Base-by-base conservation (phyloP, 2,888 invertebrate genomes). In the Leptopterna dolabrata region DNA sequence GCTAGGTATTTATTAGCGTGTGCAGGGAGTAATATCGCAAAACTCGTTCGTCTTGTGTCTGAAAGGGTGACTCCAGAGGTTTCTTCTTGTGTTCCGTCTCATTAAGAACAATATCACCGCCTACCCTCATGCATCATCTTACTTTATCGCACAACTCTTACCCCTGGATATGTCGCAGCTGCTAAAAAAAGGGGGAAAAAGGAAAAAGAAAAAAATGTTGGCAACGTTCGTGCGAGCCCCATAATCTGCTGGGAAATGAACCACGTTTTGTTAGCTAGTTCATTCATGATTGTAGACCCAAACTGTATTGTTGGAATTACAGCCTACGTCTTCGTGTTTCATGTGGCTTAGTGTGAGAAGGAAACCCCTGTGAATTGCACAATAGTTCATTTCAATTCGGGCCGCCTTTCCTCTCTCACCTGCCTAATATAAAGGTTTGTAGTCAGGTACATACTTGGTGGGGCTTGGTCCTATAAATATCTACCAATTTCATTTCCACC, bases 31-130 rank as follows among this genome's bases (percentile, higher is more conserved):
- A 30, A 19, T 76, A 76, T 76, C 76, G 76, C 76, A 29, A 76
- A 30, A 76, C 76, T 76, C 76, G 36, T 76, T 76, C 76, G 24
- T 76, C 76, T 36, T 76, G 63, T 63, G 63, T 24, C 24, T 63
- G 63, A 13, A 24, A 63, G 7, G 24, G 63, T 51, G n/a, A 4
- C 24, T 24, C 7, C 63, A 11, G 3, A 47, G 63, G 63, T 24
- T 63, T 63, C 63, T 63, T 63, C 63, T 63, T 63, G 24, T 63
- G 24, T 63, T 24, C 63, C 63, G 27, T 19, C 63, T 19, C 9
- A 24, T 6, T 63, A 27, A 3, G 63, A 63, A 24, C 63, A 63
- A 11, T 63, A 63, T 63, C 63, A 24, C 63, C 24, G 63, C 11
- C 24, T 24, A 24, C 63, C 63, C 19, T 24, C 63, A 63, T 63